Base-by-base conservation (phyloP, 2,113 vertebrate genomes). In the Hiodon alosoides region DNA sequence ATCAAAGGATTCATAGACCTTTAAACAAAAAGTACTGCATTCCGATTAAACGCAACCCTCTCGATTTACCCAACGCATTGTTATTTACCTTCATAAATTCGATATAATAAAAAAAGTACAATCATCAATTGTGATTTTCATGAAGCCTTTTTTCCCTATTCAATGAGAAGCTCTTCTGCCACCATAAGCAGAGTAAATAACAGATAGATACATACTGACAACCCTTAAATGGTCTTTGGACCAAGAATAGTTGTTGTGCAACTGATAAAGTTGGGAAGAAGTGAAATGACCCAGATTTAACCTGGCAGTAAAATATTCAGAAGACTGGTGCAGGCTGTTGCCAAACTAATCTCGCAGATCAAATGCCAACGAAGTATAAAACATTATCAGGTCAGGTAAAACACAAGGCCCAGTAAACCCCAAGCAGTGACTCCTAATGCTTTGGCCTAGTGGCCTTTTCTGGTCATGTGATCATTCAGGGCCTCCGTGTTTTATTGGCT, bases 301-400 rank as follows among this genome's bases (percentile, higher is more conserved):
- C 5, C 11, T 14, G 70, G 2, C 46, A 31, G 1, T 60, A 61
- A 48, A 59, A 59, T 31, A 31, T 31, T 13, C 62, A 17, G 7
- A 66, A 51, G 4, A 11, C 9, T 13, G 17, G 17, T 11, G 8
- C 4, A 65, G 50, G 14, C 48, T 58, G 4, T 14, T 46, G 52
- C 51, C 46, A 14, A 68, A 17, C 55, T 68, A 72, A 16, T 73
- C 64, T 66, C 58, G 5, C 72, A 67, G 52, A 68, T 76, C 64
- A 69, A 55, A 72, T 79, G 71, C 66, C 53, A 73, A 72, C 58
- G 73, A 69, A 69, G 70, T 50, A 67, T 50, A 52, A 77, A 66
- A 71, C 69, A 71, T 58, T 10, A 59, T 59, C 13, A 52, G 65
- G 67, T 66, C 67, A 64, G 74, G n/a, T 59, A 61, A 77, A 73